Percentiles rank a stretch among this genome's conserved stretches.
phyloP scores from a whole-genome alignment of 2,888 invertebrate genomes.

The Linnaemya tessellans region DNA sequence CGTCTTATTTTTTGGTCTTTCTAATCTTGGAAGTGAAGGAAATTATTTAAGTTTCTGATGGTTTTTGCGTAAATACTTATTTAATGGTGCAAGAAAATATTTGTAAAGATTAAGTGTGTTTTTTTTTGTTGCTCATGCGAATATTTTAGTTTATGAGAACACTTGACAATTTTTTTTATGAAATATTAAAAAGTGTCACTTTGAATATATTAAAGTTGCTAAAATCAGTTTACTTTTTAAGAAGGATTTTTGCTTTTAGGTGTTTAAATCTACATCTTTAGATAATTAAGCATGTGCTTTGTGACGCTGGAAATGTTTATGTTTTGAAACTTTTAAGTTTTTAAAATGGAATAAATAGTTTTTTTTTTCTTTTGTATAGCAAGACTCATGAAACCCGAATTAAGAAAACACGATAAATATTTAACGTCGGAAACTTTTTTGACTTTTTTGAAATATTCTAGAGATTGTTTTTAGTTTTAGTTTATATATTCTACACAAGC shows the following conservation, averaged over 20 bases:
- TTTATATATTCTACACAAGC: no score
- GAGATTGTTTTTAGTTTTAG: no score
- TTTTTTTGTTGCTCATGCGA: neutral
- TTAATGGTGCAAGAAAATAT: slow-evolving; percentile 44
- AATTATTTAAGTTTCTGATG: slow-evolving; percentile 62
- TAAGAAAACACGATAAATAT: no score
- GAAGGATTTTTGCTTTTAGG: slow-evolving; percentile 38
- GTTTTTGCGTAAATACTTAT: slow-evolving; percentile 53
- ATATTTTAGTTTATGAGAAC: neutral
- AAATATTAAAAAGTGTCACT: slow-evolving; percentile 25
- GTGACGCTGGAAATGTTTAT: neutral
- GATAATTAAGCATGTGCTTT: neutral
- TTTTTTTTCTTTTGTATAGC: no score
- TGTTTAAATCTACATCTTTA: neutral
- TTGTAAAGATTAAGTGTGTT: slow-evolving; percentile 14
- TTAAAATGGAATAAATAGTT: no score
- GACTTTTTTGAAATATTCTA: no score
- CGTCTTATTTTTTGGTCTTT: neutral
- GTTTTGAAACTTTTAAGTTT: no score
- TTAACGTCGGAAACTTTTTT: no score
- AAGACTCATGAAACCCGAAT: no score
- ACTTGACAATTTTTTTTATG: neutral
- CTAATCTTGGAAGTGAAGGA: slow-evolving; percentile 40
- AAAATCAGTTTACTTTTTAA: neutral
- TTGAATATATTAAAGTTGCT: neutral